Evolutionary conservation across 2,888 invertebrate genomes (phyloP).

Genomic region (Acrobasis consociella): DNA sequence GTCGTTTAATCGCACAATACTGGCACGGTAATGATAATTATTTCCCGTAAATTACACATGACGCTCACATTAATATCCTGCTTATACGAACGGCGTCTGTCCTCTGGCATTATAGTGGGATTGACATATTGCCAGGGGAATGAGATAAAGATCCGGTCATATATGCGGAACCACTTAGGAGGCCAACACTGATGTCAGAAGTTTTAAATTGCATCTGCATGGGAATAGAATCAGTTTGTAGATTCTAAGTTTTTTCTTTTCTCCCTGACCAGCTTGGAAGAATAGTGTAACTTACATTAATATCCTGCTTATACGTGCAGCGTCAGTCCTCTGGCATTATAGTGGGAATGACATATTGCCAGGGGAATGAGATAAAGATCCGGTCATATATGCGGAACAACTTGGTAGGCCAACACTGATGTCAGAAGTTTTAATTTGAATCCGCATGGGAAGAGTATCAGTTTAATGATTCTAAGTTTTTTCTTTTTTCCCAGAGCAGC

Average conservation of each 20-base stretch:
- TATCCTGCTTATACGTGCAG: no score
- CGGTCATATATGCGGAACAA: no score
- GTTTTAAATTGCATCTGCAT: neutral
- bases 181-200: neutral
- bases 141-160: neutral
- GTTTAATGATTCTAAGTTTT: no score
- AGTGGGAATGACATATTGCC: conserved; percentile 1
- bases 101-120: conserved; percentile 14
- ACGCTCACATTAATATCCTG: conserved; percentile 17
- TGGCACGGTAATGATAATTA: conserved; percentile 10
- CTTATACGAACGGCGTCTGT: conserved; percentile 10
- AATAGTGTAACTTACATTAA: no score
- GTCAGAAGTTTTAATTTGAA: no score
- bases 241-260: no score
- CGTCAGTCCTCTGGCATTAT: no score
- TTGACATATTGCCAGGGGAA: conserved; percentile 9
- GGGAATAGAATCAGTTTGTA: no score
- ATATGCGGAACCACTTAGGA: neutral
- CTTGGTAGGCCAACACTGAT: no score
- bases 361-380: neutral
- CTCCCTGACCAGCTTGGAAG: no score
- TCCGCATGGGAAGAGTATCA: no score
- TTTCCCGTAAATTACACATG: conserved; percentile 17
- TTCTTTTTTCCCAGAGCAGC: no score
- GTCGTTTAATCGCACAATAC: neutral